Evolutionary conservation across 2,797 vertebrate species (phyloP).

Genomic region (Gastrophryne carolinensis): DNA sequence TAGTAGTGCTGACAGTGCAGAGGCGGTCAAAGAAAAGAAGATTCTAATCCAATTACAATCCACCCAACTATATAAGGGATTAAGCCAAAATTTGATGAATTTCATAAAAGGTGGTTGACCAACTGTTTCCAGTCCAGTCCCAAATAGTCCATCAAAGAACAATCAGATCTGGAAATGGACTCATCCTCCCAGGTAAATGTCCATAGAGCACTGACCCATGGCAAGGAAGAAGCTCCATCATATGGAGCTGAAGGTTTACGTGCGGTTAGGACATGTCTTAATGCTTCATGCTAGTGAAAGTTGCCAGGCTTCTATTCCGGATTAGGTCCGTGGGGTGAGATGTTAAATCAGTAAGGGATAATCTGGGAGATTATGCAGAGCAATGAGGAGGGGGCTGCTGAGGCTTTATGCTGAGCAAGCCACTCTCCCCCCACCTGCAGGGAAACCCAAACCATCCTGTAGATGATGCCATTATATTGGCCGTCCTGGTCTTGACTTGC

Average conservation of each 20-base stretch:
- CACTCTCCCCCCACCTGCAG: neutral
- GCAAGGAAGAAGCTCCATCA: neutral
- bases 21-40: neutral
- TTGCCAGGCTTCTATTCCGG: neutral
- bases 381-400: neutral
- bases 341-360: constrained; percentile 38
- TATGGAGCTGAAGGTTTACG: neutral
- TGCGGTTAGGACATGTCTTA: neutral
- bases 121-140: too few species aligned
- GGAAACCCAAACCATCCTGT: neutral
- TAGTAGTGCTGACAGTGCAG: too few species aligned
- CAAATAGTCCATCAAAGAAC: neutral
- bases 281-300: neutral
- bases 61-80: neutral
- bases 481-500: too few species aligned
- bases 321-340: constrained; percentile 32
- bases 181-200: neutral
- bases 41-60: constrained; percentile 14
- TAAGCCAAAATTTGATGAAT: neutral
- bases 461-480: too few species aligned
- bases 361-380: constrained; percentile 33
- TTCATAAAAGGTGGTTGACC: neutral
- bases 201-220: neutral
- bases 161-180: neutral
- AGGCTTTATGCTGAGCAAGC: constrained; percentile 38